Conservation (phyloP, 2,797 vertebrate genomes). For the Clamator glandarius region DNA sequence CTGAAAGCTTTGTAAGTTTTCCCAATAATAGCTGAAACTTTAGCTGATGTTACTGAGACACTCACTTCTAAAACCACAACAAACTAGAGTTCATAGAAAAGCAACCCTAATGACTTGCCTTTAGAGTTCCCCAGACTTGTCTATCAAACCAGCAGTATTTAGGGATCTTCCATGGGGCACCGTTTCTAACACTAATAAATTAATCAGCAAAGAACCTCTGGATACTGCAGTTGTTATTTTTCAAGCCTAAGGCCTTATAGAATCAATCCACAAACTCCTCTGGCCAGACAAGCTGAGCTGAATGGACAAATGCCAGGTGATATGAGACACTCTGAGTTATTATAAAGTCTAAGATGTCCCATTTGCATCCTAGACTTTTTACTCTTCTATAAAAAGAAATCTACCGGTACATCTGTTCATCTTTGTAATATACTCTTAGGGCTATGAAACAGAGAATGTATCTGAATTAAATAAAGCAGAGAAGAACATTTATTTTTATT, state of each 20-base stretch:
- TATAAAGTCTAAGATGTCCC: background rate
- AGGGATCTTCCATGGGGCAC: background rate
- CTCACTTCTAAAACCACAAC: background rate
- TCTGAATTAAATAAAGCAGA: slow-evolving; percentile 33
- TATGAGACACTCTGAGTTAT: background rate
- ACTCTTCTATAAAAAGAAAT: background rate
- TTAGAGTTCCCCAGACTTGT: background rate
- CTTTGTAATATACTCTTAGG: background rate
- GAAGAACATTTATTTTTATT: slow-evolving; percentile 15
- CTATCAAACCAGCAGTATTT: background rate
- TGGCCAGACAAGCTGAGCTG: background rate
- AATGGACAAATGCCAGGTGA: background rate
- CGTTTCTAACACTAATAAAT: background rate
- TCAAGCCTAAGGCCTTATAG: background rate
- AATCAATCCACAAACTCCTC: background rate
- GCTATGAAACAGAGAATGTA: background rate
- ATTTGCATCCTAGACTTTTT: slow-evolving; percentile 20
- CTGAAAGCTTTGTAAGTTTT: background rate
- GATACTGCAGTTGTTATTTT: background rate
- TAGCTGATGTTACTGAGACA: background rate
- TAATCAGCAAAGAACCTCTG: background rate
- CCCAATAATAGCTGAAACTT: background rate
- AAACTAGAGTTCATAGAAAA: background rate
- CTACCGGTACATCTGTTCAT: background rate
- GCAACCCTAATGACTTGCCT: background rate